Evolutionary conservation across 1,140 invertebrate species (phyloP).

Genomic region (Polyergus mexicanus): DNA sequence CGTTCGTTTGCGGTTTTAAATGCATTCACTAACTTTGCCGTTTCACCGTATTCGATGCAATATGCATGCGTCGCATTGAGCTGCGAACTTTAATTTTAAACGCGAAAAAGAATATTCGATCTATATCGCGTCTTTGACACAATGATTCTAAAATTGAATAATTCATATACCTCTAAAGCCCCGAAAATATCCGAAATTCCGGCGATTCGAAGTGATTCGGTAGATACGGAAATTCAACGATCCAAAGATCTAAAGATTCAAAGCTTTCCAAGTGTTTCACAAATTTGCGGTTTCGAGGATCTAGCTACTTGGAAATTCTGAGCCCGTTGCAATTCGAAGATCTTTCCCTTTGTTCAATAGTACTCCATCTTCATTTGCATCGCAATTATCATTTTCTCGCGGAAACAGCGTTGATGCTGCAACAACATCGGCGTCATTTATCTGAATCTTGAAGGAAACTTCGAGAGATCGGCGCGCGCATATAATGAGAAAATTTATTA

Average conservation of each 20-base stretch:
- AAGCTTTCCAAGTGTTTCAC: not conserved
- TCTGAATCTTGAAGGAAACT: conserved; percentile 68
- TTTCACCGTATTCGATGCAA: not conserved
- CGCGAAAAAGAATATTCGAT: not conserved
- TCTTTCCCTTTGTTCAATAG: conserved; percentile 24
- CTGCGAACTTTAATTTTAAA: not conserved
- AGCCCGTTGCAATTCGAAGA: conserved; percentile 17
- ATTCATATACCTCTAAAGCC: not conserved
- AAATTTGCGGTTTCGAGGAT: conserved; percentile 20
- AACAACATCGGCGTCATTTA: conserved; percentile 70
- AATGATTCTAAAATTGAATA: not conserved
- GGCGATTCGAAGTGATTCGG: not conserved
- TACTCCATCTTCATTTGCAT: conserved; percentile 57
- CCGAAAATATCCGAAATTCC: too few relatives aligned
- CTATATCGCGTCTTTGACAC: not conserved
- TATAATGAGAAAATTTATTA: conserved; percentile 76
- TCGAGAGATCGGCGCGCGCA: conserved; percentile 46
- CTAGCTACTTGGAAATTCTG: conserved; percentile 20
- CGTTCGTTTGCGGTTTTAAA: conserved; percentile 57
- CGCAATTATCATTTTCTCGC: conserved; percentile 50
- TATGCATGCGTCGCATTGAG: not conserved
- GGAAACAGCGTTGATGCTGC: conserved; percentile 11
- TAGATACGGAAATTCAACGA: not conserved
- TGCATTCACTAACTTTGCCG: conserved; percentile 22
- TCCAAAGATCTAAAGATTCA: not conserved